A percentile compares a stretch with the other conserved stretches of the same genome.
Evolutionary conservation across 1,140 invertebrate species (phyloP).

Genomic region (Alviniconcha marisindica): DNA sequence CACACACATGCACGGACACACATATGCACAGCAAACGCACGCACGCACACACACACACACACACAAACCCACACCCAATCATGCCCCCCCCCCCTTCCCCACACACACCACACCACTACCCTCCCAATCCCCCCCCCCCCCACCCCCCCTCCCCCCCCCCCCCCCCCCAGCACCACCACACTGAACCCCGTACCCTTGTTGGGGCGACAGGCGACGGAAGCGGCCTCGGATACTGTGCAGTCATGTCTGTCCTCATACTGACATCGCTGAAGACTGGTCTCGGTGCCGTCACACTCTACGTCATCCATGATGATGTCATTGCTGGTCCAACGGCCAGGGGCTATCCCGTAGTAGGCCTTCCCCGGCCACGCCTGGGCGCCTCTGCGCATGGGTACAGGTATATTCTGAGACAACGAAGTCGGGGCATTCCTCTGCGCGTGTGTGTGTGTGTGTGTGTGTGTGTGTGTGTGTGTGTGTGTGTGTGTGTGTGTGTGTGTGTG

Average conservation of each 20-base stretch:
- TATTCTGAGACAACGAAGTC: constrained; percentile 56
- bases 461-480: too few relatives aligned
- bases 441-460: neutral
- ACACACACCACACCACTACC: too few relatives aligned
- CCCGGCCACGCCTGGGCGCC: constrained; percentile 26
- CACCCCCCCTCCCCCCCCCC: too few relatives aligned
- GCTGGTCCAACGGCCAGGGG: neutral
- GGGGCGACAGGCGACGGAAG: constrained; percentile 58
- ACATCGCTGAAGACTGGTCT: constrained; percentile 83
- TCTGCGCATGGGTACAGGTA: constrained; percentile 22
- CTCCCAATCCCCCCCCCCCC: too few relatives aligned
- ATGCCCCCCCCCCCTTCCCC: too few relatives aligned
- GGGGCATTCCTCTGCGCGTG: constrained; percentile 14
- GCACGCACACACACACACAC: too few relatives aligned
- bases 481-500: neutral
- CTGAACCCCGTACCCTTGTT: constrained; percentile 53
- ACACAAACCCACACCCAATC: too few relatives aligned
- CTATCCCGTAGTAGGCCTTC: constrained; percentile 38
- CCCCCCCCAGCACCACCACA: too few relatives aligned
- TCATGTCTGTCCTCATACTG: constrained; percentile 83
- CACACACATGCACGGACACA: neutral
- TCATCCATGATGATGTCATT: constrained; percentile 81
- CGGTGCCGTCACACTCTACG: constrained; percentile 83
- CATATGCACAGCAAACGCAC: too few relatives aligned
- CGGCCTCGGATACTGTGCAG: constrained; percentile 82